A percentile compares a stretch with the other conserved stretches of the same genome.
Conservation (phyloP, 2,888 invertebrate genomes). For the Prenolepis imparis region DNA sequence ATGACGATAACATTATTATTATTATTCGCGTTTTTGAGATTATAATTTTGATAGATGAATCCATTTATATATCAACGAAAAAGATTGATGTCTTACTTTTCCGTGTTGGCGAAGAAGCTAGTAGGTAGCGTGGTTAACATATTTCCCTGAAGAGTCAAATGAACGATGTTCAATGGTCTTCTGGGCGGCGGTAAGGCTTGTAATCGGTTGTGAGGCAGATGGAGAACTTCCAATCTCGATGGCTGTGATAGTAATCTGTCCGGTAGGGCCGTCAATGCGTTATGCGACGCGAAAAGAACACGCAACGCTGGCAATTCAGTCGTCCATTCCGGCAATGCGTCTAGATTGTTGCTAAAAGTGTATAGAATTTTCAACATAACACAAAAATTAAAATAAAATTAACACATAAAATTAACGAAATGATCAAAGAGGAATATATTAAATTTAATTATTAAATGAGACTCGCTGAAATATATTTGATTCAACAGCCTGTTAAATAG, state of each 20-base stretch:
- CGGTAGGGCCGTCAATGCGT: conserved; percentile 90
- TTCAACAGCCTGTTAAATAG: background rate
- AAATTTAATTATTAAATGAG: background rate
- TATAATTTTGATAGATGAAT: background rate
- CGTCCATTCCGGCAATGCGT: conserved; percentile 92
- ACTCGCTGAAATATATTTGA: background rate
- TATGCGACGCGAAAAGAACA: conserved; percentile 92
- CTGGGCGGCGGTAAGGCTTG: conserved; percentile 91
- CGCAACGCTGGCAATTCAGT: conserved; percentile 91
- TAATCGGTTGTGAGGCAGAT: conserved; percentile 93
- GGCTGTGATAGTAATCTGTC: conserved; percentile 92
- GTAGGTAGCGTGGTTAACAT: conserved; percentile 91
- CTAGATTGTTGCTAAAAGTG: conserved; percentile 89
- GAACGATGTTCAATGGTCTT: conserved; percentile 89
- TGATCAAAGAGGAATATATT: conserved; percentile 1
- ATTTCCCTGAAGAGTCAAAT: conserved; percentile 92
- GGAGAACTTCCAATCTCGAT: conserved; percentile 91
- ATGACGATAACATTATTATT: background rate
- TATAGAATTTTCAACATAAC: background rate
- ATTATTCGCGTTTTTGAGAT: background rate
- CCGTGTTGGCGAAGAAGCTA: conserved; percentile 90
- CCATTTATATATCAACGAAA: background rate
- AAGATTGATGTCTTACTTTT: conserved; percentile 86
- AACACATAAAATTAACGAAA: too few species aligned
- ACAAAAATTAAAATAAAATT: too few species aligned